Percentiles rank a stretch among this genome's conserved stretches.
Evolutionary conservation across 2,797 vertebrate genomes (phyloP).

Genomic region (Sarcoramphus papa): DNA sequence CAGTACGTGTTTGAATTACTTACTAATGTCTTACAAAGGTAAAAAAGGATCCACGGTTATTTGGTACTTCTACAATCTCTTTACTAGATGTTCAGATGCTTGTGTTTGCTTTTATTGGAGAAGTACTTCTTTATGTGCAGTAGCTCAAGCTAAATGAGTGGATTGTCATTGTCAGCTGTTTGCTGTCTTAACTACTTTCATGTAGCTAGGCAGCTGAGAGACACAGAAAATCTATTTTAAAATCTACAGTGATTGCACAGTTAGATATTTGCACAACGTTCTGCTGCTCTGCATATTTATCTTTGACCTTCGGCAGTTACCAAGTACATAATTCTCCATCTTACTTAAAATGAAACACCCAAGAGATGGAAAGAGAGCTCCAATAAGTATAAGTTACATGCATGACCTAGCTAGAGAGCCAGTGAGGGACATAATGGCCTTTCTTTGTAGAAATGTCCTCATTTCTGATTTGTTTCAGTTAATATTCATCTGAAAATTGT

Average conservation of each 20-base stretch:
- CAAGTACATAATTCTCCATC: not conserved
- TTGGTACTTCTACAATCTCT: not conserved
- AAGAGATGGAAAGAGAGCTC: not conserved
- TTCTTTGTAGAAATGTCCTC: not conserved
- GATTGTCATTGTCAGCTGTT: conserved; percentile 19
- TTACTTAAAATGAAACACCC: conserved; percentile 10
- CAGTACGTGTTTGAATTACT: not conserved
- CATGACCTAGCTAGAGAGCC: not conserved
- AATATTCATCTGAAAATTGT: not conserved
- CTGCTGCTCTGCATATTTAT: conserved; percentile 6
- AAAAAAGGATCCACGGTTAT: not conserved
- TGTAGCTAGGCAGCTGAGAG: not conserved
- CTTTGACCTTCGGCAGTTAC: not conserved
- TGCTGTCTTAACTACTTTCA: not conserved
- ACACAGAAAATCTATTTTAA: conserved; percentile 15
- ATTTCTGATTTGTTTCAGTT: not conserved
- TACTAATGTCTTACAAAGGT: not conserved
- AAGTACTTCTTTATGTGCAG: not conserved
- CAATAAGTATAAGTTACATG: not conserved
- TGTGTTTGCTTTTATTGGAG: not conserved
- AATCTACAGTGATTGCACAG: not conserved
- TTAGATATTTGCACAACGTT: conserved; percentile 32
- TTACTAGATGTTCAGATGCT: not conserved
- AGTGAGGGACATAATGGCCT: not conserved
- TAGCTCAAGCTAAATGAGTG: not conserved